Conservation (phyloP, 2,113 vertebrate species). For the Pelodiscus sinensis region DNA sequence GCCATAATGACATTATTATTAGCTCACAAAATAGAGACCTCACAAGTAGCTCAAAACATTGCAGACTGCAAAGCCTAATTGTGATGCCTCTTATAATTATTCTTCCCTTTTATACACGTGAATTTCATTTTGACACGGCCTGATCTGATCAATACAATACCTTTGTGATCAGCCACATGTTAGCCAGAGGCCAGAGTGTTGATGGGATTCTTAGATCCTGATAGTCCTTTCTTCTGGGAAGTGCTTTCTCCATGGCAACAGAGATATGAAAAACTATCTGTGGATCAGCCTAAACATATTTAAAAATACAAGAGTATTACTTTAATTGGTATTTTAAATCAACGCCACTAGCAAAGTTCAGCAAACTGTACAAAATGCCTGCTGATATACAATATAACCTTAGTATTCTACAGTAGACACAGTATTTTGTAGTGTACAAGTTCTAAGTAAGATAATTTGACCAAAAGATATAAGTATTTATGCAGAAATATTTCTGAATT, state of each 20-base stretch:
- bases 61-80: background rate
- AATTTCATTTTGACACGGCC: background rate
- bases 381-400: background rate
- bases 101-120: background rate
- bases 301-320: background rate
- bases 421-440: fast-evolving
- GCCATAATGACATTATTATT: background rate
- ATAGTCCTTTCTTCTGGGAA: background rate
- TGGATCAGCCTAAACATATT: conserved; percentile 41
- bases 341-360: background rate
- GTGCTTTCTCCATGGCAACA: conserved; percentile 34
- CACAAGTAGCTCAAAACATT: background rate
- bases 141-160: conserved; percentile 4
- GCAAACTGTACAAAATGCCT: background rate
- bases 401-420: background rate
- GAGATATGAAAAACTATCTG: conserved; percentile 51
- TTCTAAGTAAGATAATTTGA: background rate
- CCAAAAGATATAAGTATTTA: background rate
- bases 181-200: conserved; percentile 37
- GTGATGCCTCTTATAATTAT: background rate
- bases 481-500: background rate
- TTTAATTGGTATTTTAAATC: background rate
- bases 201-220: background rate
- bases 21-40: background rate
- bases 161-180: conserved; percentile 64